Base-by-base conservation (phyloP, 2,888 invertebrate species). In the Sarcophaga subvicina region DNA sequence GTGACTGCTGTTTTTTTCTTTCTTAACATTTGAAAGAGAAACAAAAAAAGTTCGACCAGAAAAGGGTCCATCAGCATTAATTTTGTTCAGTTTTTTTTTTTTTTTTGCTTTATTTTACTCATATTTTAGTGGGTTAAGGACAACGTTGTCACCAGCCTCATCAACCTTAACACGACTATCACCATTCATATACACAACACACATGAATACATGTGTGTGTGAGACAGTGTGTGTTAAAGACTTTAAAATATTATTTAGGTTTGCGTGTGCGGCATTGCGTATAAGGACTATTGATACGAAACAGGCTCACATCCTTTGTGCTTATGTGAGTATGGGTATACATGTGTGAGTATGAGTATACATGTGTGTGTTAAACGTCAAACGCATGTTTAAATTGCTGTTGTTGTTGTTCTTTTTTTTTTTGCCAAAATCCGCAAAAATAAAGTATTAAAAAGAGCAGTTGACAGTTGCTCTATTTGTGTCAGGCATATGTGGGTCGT, bases 71-170 rank as follows among this genome's bases (percentile, higher is more conserved):
- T 80, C 72, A 83, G 70, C 80, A 80, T 76, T 25, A 80, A 83
- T 62, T 70, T 82, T 76, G 37, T 12, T 75, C 70, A 63, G 37
- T 64, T 59, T 80, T 64, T 79, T 69, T 64, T 59, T 80, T 64
- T 79, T 69, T 11, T 63, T 78, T 49, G 12, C 49, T 49, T 11
- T 37, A 6, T 37, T 37, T 49, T 49, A 0, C 49, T 49, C 12
- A 20, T 75, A 17, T 62, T 70, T 80, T 80, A 83, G 77, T 86
- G 80, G 86, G 86, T 86, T 83, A 86, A 83, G 86, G 86, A 83
- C 83, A 86, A 49, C 64, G 20, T 17, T 45, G 20, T 25, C 54
- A 78, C 78, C 49, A 67, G 75, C 69, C 49, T 59, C 47, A 17
- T 22, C 49, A 66, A n/a, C 17, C 14, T 59, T 59, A 62, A 10